Evolutionary conservation across 2,797 vertebrate genomes (phyloP).

Genomic region (Anisognathus igniventris): DNA sequence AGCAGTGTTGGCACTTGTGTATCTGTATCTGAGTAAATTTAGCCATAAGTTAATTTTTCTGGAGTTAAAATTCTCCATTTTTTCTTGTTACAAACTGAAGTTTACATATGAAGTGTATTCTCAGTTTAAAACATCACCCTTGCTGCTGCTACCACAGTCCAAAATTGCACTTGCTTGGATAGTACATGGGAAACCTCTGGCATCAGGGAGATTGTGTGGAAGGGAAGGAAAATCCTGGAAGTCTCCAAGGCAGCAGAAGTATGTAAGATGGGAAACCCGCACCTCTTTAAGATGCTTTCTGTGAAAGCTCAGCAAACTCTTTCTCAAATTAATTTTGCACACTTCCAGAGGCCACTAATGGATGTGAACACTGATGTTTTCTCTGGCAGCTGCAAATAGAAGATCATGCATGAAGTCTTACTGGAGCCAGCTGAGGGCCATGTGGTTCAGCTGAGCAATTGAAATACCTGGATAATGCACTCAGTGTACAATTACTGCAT

Average conservation of each 20-base stretch:
- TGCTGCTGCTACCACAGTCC: not conserved
- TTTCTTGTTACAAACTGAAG: not conserved
- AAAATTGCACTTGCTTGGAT: not conserved
- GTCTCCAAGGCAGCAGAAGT: not conserved
- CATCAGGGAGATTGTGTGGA: not conserved
- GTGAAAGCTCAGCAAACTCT: not conserved
- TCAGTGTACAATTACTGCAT: not conserved
- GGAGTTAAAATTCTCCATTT: not conserved
- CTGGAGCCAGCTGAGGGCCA: not conserved
- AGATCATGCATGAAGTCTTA: not conserved
- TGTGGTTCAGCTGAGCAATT: not conserved
- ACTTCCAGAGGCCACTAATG: not conserved
- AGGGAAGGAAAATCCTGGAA: not conserved
- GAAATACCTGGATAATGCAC: constrained; percentile 3
- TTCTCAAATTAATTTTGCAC: constrained; percentile 14
- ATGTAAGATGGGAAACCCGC: not conserved
- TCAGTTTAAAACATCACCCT: not conserved
- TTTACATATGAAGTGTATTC: not conserved
- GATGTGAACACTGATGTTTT: not conserved
- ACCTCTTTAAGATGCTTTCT: not conserved
- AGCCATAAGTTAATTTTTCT: not conserved
- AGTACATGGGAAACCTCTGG: not conserved
- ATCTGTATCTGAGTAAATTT: not conserved
- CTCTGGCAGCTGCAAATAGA: not conserved
- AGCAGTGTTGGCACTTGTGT: not conserved